These are phyloP conservation scores for Spizaetus ornatus DNA, from an alignment of 2,113 vertebrate genomes.

Conservation along the genomic window DNA sequence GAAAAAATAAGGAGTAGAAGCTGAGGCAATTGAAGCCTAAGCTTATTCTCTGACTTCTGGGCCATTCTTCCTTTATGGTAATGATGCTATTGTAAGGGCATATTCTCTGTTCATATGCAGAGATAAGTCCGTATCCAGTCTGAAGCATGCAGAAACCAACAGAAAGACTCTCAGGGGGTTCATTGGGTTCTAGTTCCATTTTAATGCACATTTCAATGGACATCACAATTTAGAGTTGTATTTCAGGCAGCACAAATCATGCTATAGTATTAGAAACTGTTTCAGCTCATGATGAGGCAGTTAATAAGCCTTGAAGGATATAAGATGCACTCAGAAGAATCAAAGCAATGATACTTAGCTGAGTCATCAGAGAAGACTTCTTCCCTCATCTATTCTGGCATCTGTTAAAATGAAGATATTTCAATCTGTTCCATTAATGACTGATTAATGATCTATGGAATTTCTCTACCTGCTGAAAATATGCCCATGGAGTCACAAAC, in stretches of 20 bases:
- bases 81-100: background rate
- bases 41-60: background rate
- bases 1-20: background rate
- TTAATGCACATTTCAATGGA: conserved; percentile 7
- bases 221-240: background rate
- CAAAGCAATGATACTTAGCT: conserved; percentile 51
- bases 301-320: conserved; percentile 61
- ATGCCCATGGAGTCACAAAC: background rate
- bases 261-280: background rate
- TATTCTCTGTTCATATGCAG: background rate
- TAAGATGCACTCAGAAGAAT: conserved; percentile 30
- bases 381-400: conserved; percentile 34
- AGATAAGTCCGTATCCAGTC: background rate
- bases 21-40: background rate
- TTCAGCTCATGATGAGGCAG: conserved; percentile 37
- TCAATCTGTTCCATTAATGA: conserved; percentile 33
- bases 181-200: conserved; percentile 1
- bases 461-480: conserved; percentile 30
- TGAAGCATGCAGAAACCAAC: background rate
- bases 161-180: background rate
- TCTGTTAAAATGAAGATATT: conserved; percentile 52
- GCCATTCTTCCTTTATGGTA: background rate
- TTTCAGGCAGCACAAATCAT: conserved; percentile 30
- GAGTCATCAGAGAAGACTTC: conserved; percentile 41
- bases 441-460: conserved; percentile 44